Percentiles rank a stretch among this genome's conserved stretches.
Conservation (phyloP, 2,797 vertebrate genomes). For the Diplodus puntazzo region DNA sequence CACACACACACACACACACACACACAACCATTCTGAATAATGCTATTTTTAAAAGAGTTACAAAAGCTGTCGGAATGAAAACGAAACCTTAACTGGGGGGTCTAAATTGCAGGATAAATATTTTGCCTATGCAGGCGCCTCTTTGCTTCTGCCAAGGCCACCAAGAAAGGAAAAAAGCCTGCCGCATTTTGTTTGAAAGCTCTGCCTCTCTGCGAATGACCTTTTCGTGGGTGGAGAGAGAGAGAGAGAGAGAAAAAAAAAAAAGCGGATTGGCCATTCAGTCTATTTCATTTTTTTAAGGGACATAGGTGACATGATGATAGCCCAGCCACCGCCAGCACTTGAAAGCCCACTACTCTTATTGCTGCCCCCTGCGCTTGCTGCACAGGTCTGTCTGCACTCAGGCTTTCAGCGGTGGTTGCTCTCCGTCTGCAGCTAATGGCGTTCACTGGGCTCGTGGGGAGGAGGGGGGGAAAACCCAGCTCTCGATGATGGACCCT, state of each 20-base stretch:
- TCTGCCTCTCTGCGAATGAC: slow-evolving; percentile 68
- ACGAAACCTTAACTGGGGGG: slow-evolving; percentile 40
- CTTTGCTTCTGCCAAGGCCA: slow-evolving; percentile 23
- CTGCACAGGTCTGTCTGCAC: slow-evolving; percentile 53
- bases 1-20: background rate
- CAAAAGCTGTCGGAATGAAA: slow-evolving; percentile 8
- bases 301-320: slow-evolving; percentile 68
- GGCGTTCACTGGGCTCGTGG: slow-evolving; percentile 53
- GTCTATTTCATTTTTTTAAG: slow-evolving; percentile 61
- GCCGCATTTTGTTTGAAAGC: slow-evolving; percentile 70
- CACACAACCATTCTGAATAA: slow-evolving; percentile 24
- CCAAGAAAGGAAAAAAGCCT: slow-evolving; percentile 52
- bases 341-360: slow-evolving; percentile 71
- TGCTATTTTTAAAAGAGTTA: slow-evolving; percentile 14
- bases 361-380: slow-evolving; percentile 72
- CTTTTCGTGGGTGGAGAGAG: slow-evolving; percentile 55
- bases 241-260: slow-evolving; percentile 46
- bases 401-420: slow-evolving; percentile 64
- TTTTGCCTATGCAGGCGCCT: slow-evolving; percentile 43
- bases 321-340: slow-evolving; percentile 59
- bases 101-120: slow-evolving; percentile 59
- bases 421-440: slow-evolving; percentile 70
- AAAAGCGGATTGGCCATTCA: slow-evolving; percentile 70
- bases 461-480: slow-evolving; percentile 23
- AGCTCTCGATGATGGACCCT: slow-evolving; percentile 40